Percentiles rank a stretch among this genome's conserved stretches.
These are phyloP conservation scores for Mythimna albipuncta DNA, from an alignment of 2,888 invertebrate genomes.

Conservation along the genomic window DNA sequence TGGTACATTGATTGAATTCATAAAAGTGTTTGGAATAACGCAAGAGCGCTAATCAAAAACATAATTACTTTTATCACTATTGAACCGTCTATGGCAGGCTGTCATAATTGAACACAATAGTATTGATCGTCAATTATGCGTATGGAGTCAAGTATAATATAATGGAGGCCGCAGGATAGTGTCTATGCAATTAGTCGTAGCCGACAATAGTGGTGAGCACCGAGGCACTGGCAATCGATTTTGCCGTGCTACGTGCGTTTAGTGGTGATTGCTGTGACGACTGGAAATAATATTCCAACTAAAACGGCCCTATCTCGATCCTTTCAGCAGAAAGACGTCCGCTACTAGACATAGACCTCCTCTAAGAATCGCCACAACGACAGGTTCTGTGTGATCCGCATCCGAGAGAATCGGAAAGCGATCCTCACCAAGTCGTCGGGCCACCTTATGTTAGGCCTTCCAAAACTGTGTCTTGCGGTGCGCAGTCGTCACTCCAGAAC, in stretches of 20 bases:
- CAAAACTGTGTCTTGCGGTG: too few species aligned
- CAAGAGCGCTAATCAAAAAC: not conserved
- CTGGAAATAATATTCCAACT: conserved; percentile 4
- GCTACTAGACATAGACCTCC: too few species aligned
- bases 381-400: too few species aligned
- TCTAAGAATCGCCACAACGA: too few species aligned
- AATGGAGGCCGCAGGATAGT: conserved; percentile 19
- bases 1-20: not conserved
- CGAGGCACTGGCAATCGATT: conserved; percentile 28
- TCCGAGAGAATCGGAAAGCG: too few species aligned
- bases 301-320: not conserved
- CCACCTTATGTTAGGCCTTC: too few species aligned
- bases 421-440: too few species aligned
- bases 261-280: not conserved
- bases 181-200: conserved; percentile 45
- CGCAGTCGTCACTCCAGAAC: too few species aligned
- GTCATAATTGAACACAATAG: conserved; percentile 25
- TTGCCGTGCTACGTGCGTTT: conserved; percentile 28
- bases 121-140: conserved; percentile 38
- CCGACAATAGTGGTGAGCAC: conserved; percentile 7
- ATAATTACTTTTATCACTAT: not conserved
- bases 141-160: conserved; percentile 27
- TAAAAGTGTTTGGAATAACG: not conserved
- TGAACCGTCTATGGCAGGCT: conserved; percentile 13
- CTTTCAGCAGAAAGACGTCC: too few species aligned